Evolutionary conservation across 2,888 invertebrate genomes (phyloP).

Genomic region (Heliconius charithonia): DNA sequence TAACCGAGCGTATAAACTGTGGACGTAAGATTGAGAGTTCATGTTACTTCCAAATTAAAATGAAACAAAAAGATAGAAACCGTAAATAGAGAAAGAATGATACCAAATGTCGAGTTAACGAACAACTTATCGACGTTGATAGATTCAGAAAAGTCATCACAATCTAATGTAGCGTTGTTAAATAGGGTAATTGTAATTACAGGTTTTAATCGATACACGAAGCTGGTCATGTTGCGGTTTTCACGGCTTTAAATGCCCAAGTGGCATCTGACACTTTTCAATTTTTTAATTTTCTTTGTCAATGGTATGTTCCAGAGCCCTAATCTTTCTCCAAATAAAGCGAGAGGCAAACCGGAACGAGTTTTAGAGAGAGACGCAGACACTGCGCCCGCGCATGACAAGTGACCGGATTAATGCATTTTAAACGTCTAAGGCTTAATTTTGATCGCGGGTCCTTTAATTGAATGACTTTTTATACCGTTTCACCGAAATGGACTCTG

Average conservation of each 20-base stretch:
- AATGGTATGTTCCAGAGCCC: constrained; percentile 51
- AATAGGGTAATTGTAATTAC: constrained; percentile 40
- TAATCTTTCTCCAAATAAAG: constrained; percentile 72
- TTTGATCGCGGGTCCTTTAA: constrained; percentile 76
- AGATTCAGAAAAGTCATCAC: constrained; percentile 49
- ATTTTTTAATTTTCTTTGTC: constrained; percentile 51
- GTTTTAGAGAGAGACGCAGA: constrained; percentile 74
- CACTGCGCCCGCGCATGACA: constrained; percentile 74
- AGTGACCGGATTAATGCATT: constrained; percentile 83
- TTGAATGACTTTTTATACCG: constrained; percentile 70
- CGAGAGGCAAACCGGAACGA: constrained; percentile 69
- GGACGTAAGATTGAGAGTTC: constrained; percentile 77
- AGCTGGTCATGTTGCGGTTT: constrained; percentile 26
- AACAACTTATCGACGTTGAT: constrained; percentile 50
- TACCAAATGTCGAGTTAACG: constrained; percentile 60
- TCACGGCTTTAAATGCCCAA: constrained; percentile 62
- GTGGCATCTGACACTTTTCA: constrained; percentile 58
- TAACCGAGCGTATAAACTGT: constrained; percentile 81
- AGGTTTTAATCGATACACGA: constrained; percentile 30
- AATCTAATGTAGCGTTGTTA: constrained; percentile 37
- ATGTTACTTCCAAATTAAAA: constrained; percentile 75
- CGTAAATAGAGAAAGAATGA: constrained; percentile 57
- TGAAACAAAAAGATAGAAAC: constrained; percentile 62
- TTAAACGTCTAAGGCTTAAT: constrained; percentile 83
- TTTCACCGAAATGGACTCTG: constrained; percentile 53